These are phyloP conservation scores for Harpagoxenus sublaevis DNA, from an alignment of 2,888 invertebrate genomes.

Conservation along the genomic window DNA sequence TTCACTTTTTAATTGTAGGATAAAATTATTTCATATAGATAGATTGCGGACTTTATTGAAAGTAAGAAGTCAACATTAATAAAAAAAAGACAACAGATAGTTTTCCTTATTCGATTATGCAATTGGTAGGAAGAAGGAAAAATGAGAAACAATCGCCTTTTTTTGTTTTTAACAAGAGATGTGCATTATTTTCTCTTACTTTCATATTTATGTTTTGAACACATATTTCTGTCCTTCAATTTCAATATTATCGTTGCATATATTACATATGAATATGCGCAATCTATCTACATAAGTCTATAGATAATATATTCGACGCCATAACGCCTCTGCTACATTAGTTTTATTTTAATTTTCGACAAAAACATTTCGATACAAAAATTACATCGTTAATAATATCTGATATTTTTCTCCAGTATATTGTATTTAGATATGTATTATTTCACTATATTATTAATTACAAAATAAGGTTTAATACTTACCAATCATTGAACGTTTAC, in stretches of 20 bases:
- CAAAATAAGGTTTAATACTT: slow-evolving; percentile 45
- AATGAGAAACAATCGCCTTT: not conserved
- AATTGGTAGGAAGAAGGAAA: not conserved
- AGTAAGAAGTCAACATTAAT: not conserved
- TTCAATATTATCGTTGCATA: not conserved
- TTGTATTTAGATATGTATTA: not conserved
- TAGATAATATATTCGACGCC: slow-evolving; percentile 5
- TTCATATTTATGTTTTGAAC: not conserved
- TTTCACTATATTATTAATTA: slow-evolving; percentile 20
- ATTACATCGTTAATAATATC: slow-evolving; percentile 23
- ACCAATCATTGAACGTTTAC: slow-evolving; percentile 30
- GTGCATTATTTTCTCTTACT: too few relatives aligned
- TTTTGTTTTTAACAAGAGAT: not conserved
- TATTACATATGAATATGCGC: not conserved
- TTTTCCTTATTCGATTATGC: not conserved
- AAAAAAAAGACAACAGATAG: not conserved
- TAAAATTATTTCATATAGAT: not conserved
- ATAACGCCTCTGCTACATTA: not conserved
- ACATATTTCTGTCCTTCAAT: not conserved
- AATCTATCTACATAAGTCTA: slow-evolving; percentile 29
- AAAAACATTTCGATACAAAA: slow-evolving; percentile 31
- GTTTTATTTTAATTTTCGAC: slow-evolving; percentile 44
- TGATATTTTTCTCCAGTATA: slow-evolving; percentile 22
- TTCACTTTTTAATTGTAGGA: not conserved
- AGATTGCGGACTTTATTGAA: not conserved